Evolutionary conservation across 2,888 invertebrate genomes (phyloP), one percentile per base, ranked within the genome.

Genomic region (Dasypogon diadema): DNA sequence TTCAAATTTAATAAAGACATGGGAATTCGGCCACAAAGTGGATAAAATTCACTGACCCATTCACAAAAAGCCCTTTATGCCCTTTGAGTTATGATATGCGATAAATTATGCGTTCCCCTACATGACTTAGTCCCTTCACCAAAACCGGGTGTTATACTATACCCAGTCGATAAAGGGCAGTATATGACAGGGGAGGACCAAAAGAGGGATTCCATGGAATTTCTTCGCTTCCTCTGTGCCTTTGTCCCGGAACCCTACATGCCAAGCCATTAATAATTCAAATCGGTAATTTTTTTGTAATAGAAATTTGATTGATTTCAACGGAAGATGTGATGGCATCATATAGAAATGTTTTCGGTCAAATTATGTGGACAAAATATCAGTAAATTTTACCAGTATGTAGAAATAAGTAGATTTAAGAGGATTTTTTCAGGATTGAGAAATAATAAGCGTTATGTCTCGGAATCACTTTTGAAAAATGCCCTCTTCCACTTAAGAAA

Each of bases 1-100:
- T 80, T 80, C 78, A 80, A 80, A 80, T 80, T 80, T 80, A 79
- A 80, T 80, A 80, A 80, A 80, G 80, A 78, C 77, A 79, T 78
- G 78, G 77, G 79, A 80, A 79, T 78, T 79, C 73, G 78, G 76
- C 78, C 79, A 79, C 78, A 74, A 79, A 79, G 79, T 79, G 78
- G 79, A 78, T 80, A 77, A 80, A 80, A 79, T 77, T 79, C 78
- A 80, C 78, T 80, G 80, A 80, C 79, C 80, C 79, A 77, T 80
- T 79, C 79, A 77, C 60, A 76, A 76, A 76, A 75, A 56, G 18
- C 70, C 58, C 73, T 76, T 77, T 74, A 76, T 75, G 77, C 75
- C 75, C 70, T 76, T 77, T 77, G 77, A 77, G 74, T 74, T 77
- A 77, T 77, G 77, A 75, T 77, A 63, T 74, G 63, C 68, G 77